These are phyloP conservation scores for Nephrocerus scutellatus DNA, from an alignment of 2,888 invertebrate species.

Conservation along the genomic window DNA sequence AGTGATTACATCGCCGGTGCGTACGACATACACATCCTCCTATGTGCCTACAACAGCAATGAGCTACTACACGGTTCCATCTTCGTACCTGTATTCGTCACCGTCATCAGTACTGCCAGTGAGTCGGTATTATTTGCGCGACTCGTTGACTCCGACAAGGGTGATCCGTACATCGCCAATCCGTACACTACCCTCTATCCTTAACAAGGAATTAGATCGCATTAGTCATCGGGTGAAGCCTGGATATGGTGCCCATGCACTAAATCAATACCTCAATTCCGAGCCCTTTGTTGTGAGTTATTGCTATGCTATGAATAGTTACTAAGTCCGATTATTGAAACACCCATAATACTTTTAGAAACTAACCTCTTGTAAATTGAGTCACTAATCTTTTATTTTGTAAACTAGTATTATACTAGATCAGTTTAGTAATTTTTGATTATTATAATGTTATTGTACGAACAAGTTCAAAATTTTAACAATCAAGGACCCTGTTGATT, in stretches of 20 bases:
- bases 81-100: constrained; percentile 36
- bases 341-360: too few species aligned
- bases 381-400: too few species aligned
- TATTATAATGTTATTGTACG: too few species aligned
- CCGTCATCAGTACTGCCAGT: too few species aligned
- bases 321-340: too few species aligned
- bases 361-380: too few species aligned
- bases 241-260: constrained; percentile 56
- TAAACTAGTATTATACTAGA: too few species aligned
- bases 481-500: too few species aligned
- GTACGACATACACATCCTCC: constrained; percentile 30
- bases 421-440: too few species aligned
- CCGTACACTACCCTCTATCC: constrained; percentile 59
- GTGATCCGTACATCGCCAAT: constrained; percentile 37
- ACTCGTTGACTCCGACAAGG: constrained; percentile 35
- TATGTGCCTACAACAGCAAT: constrained; percentile 26
- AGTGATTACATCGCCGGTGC: constrained; percentile 37
- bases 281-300: constrained; percentile 63
- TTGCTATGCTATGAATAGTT: too few species aligned
- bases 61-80: constrained; percentile 27
- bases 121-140: constrained; percentile 15
- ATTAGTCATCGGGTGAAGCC: constrained; percentile 62
- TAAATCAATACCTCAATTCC: constrained; percentile 73
- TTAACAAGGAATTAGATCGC: constrained; percentile 62
- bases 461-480: too few species aligned